Conservation (phyloP, 2,113 vertebrate genomes). For the Ammodytes marinus region DNA sequence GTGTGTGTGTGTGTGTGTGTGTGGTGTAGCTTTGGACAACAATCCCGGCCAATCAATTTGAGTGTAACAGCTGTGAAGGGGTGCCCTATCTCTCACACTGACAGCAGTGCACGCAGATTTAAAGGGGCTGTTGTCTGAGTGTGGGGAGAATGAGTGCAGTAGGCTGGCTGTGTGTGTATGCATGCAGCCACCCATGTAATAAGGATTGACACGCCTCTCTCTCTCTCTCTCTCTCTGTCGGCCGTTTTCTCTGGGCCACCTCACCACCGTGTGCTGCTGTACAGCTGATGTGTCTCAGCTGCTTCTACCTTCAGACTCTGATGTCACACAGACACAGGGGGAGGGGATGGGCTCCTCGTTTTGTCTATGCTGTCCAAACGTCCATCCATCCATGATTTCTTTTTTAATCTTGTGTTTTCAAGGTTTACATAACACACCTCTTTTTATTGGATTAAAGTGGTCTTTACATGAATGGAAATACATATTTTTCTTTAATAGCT, state of each 20-base stretch:
- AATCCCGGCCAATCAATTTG: slow-evolving; percentile 23
- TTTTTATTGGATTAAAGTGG: no score
- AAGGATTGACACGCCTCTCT: slow-evolving; percentile 36
- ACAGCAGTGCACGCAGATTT: slow-evolving; percentile 15
- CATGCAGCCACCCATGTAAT: slow-evolving; percentile 41
- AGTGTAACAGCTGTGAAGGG: slow-evolving; percentile 50
- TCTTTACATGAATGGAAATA: no score
- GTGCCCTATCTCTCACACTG: slow-evolving; percentile 15
- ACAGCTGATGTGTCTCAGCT: slow-evolving; percentile 33
- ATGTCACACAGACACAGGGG: neutral
- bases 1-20: slow-evolving; percentile 1
- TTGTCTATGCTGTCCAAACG: neutral
- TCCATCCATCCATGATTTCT: neutral
- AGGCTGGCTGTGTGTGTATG: slow-evolving; percentile 13
- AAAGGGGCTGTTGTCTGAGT: slow-evolving; percentile 22
- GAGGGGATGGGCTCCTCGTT: neutral
- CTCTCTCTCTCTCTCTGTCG: neutral
- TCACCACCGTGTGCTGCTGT: slow-evolving; percentile 5
- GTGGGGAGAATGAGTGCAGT: slow-evolving; percentile 21
- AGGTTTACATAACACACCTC: no score
- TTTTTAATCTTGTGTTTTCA: no score
- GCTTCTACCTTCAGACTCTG: slow-evolving; percentile 12
- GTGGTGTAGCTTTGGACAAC: slow-evolving; percentile 1
- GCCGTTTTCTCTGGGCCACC: neutral
- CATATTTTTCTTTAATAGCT: no score